These are phyloP conservation scores for Alouatta palliata DNA, from an alignment of 2,113 vertebrate species.

Conservation along the genomic window DNA sequence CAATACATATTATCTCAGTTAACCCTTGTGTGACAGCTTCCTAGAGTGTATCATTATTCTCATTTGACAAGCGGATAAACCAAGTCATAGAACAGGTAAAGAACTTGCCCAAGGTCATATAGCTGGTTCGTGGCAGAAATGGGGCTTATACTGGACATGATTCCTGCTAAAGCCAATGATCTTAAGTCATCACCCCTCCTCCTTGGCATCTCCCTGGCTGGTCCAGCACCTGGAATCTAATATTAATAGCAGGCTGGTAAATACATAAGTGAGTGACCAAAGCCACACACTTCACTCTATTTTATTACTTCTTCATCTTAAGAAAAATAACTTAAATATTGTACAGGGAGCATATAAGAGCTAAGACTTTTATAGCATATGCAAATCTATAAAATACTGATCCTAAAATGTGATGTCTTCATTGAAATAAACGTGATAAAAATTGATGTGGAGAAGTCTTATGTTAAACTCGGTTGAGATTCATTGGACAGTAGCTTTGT, in stretches of 20 bases:
- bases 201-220: not conserved
- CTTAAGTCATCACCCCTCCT: not conserved
- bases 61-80: not conserved
- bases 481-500: not conserved
- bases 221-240: not conserved
- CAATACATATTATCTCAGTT: not conserved
- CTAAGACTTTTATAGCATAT: not conserved
- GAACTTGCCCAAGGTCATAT: not conserved
- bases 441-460: not conserved
- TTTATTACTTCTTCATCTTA: not conserved
- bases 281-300: not conserved
- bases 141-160: not conserved
- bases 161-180: accelerated
- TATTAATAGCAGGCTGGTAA: not conserved
- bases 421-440: not conserved
- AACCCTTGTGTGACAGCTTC: not conserved
- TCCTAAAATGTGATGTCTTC: not conserved
- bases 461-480: not conserved
- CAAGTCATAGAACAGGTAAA: not conserved
- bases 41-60: not conserved
- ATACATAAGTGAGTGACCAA: not conserved
- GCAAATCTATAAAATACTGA: not conserved
- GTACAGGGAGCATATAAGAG: not conserved
- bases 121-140: not conserved
- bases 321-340: not conserved